Conservation (phyloP, 2,797 vertebrate genomes). For the Podarcis siculus region DNA sequence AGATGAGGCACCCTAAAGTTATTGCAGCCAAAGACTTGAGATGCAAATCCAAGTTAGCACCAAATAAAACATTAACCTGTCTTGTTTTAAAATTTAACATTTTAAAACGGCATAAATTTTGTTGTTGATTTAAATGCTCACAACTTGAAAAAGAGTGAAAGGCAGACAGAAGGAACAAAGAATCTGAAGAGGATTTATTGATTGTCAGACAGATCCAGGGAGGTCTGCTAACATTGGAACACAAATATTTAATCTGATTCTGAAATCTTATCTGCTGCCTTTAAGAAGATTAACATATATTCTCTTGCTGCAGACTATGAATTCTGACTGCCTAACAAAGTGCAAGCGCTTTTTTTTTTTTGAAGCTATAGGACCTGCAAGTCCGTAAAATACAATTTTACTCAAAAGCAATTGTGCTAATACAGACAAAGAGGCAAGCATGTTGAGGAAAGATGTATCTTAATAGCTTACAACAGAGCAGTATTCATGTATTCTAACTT, state of each 20-base stretch:
- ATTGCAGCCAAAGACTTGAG: background rate
- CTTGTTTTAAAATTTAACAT: slow-evolving; percentile 21
- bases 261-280: slow-evolving; percentile 63
- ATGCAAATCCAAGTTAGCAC: background rate
- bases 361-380: slow-evolving; percentile 26
- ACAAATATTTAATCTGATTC: slow-evolving; percentile 67
- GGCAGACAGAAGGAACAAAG: rapidly evolving
- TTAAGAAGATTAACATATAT: slow-evolving; percentile 64
- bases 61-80: slow-evolving; percentile 31
- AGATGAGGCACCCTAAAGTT: background rate
- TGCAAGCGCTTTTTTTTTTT: slow-evolving; percentile 19
- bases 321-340: slow-evolving; percentile 56
- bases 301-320: slow-evolving; percentile 43
- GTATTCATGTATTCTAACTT: background rate
- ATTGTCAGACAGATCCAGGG: slow-evolving; percentile 41
- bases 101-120: slow-evolving; percentile 1
- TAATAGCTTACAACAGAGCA: background rate
- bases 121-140: rapidly evolving
- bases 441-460: slow-evolving; percentile 22
- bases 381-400: slow-evolving; percentile 49
- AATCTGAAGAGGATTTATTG: slow-evolving; percentile 53
- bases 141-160: slow-evolving; percentile 39
- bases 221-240: slow-evolving; percentile 48
- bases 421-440: slow-evolving; percentile 23
- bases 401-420: slow-evolving; percentile 44